Conservation (phyloP, 2,797 vertebrate species). For the Odontamblyopus lacepedii region DNA sequence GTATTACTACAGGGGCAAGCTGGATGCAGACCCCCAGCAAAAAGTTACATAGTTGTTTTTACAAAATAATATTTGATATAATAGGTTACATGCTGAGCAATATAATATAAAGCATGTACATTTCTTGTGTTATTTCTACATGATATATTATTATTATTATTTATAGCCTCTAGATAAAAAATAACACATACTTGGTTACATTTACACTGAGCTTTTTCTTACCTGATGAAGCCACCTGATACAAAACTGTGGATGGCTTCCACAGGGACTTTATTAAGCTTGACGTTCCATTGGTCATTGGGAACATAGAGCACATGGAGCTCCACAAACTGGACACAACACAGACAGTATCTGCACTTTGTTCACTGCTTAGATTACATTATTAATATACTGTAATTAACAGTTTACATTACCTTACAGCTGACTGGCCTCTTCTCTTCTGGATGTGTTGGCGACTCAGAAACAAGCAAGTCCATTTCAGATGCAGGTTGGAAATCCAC, state of each 20-base stretch:
- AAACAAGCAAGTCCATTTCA: slow-evolving; percentile 56
- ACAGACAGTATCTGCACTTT: not conserved
- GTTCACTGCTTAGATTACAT: not conserved
- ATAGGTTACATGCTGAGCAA: not conserved
- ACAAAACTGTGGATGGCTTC: slow-evolving; percentile 84
- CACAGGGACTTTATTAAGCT: slow-evolving; percentile 86
- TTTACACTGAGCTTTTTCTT: slow-evolving; percentile 16
- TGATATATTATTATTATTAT: not conserved
- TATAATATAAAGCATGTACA: not conserved
- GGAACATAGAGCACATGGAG: slow-evolving; percentile 92
- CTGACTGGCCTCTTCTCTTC: slow-evolving; percentile 65
- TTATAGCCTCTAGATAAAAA: too few species aligned
- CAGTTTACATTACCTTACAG: slow-evolving; percentile 57
- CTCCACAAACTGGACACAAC: slow-evolving; percentile 82
- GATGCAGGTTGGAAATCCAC: not conserved
- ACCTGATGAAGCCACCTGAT: slow-evolving; percentile 94
- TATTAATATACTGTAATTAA: not conserved
- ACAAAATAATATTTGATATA: not conserved
- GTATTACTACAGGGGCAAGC: too few species aligned
- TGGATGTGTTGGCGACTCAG: slow-evolving; percentile 44
- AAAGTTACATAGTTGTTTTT: too few species aligned
- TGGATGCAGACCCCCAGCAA: too few species aligned
- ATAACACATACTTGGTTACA: too few species aligned
- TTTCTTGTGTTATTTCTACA: not conserved
- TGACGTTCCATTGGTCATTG: slow-evolving; percentile 88